phyloP scores from a whole-genome alignment of 2,113 vertebrate species.

The Aleadryas rufinucha region DNA sequence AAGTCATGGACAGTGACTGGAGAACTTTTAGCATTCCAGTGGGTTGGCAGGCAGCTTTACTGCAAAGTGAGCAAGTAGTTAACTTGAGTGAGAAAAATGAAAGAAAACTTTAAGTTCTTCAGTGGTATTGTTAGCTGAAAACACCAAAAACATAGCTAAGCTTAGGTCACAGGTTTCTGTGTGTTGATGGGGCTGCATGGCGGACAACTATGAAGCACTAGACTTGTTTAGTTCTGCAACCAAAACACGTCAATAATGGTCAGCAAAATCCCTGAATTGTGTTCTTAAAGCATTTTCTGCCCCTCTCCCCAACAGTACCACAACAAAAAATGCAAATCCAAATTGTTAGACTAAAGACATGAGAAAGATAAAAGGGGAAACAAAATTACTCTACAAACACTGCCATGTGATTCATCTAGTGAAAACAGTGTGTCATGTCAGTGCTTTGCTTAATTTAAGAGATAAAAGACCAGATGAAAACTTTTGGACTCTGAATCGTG shows the following conservation, averaged over 20 bases:
- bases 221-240: neutral
- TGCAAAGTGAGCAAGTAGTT: neutral
- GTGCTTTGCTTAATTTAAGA: neutral
- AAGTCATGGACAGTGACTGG: neutral
- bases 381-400: neutral
- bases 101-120: neutral
- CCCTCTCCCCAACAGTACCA: neutral
- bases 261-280: neutral
- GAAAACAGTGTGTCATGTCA: neutral
- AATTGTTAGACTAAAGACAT: neutral
- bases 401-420: neutral
- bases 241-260: neutral
- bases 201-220: neutral
- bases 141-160: neutral
- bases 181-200: neutral
- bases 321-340: neutral
- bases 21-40: neutral
- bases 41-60: neutral
- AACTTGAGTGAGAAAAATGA: neutral
- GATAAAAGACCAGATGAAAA: neutral
- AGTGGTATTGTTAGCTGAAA: neutral
- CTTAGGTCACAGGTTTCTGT: neutral
- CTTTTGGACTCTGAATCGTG: neutral
- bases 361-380: neutral
- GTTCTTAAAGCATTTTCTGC: neutral